A percentile compares a stretch with the other conserved stretches of the same genome.
phyloP scores from a whole-genome alignment of 2,113 vertebrate species.

The Callorhinus ursinus region DNA sequence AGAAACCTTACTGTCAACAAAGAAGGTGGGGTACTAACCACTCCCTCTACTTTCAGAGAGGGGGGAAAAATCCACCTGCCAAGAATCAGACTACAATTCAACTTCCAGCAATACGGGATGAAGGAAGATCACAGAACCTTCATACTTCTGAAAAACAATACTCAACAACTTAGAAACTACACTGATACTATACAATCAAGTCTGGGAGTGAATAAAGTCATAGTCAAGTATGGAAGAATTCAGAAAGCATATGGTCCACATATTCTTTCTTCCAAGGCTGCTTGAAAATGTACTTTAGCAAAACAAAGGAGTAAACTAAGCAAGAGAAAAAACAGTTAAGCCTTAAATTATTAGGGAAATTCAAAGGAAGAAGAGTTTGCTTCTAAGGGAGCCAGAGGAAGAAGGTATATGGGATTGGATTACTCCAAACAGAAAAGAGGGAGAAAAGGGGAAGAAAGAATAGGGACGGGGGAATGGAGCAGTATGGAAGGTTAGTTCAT shows the following conservation, averaged over 20 bases:
- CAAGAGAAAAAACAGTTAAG: neutral
- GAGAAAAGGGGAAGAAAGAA: neutral
- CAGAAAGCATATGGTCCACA: neutral
- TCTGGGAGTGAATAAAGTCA: neutral
- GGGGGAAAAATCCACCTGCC: neutral
- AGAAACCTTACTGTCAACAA: neutral
- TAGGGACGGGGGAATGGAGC: neutral
- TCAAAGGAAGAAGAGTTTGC: neutral
- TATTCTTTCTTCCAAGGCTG: neutral
- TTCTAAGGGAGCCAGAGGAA: neutral
- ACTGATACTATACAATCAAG: neutral
- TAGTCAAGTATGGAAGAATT: neutral
- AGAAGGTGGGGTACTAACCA: neutral
- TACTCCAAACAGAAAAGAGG: neutral
- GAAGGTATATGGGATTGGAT: neutral
- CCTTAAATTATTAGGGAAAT: neutral
- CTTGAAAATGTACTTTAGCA: neutral
- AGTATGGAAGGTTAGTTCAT: neutral
- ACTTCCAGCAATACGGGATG: neutral
- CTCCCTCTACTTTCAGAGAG: neutral
- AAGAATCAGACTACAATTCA: neutral
- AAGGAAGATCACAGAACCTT: neutral
- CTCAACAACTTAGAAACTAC: neutral
- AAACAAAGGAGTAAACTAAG: neutral
- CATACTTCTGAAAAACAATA: slow-evolving; percentile 4